Evolutionary conservation across 2,113 vertebrate species (phyloP), one percentile per base, ranked within the genome.

Genomic region (Fregata magnificens): DNA sequence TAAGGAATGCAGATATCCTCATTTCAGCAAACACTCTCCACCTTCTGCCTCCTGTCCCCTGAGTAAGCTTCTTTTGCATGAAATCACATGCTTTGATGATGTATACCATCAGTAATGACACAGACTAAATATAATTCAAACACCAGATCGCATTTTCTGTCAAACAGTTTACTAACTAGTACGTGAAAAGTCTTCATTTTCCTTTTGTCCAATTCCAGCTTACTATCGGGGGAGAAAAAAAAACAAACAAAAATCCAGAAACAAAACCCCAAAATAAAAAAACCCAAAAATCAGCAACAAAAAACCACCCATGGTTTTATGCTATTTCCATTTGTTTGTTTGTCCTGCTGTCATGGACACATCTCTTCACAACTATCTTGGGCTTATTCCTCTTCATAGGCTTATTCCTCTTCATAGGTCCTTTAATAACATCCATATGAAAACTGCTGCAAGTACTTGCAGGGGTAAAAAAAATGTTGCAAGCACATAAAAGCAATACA

Each of bases 41-140:
- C 71, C 62, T 92, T 69, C 82, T 93, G 92, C 72, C 85, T 94
- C 63, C 70, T 82, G 81, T 85, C 65, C 90, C 70, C 84, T 63
- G 82, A 49, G 58, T 18, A 69, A 91, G 56, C 65, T 79, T 52
- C 65, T 84, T 88, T 45, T 61, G 50, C 67, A 8, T 11, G 62
- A 88, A 62, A 70, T 70, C 84, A 53, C 45, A 26, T 10, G 16
- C 36, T 93, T 66, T 83, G 83, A 12, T 88, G 70, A 16, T 72
- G 62, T 17, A 62, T 76, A 50, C 19, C 74, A 77, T 26, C 84
- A 88, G 28, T 9, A n/a, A 77, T 28, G 44, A 61, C 73, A 56
- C 9, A 12, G 50, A 32, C 71, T 90, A 92, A 96, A 91, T 65
- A 66, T 49, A 89, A 53, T 38, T 58, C 34, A 26, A 61, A 56